Base-by-base conservation (phyloP, 2,113 vertebrate species). In the Phodopus roborovskii region DNA sequence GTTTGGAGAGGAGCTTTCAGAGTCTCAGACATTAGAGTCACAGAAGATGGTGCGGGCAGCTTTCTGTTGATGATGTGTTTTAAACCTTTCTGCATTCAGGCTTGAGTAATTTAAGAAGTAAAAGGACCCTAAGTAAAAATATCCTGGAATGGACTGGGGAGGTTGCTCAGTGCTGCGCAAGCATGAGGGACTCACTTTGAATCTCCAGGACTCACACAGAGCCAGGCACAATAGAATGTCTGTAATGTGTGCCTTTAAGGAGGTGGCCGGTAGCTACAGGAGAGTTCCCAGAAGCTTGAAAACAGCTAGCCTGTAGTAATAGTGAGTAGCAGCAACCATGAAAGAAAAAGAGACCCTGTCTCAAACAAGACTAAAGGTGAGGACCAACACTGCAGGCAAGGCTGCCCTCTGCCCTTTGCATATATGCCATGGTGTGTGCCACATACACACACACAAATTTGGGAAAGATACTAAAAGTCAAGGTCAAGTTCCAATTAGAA, bases 81-180 rank as follows among this genome's bases (percentile, higher is more conserved):
- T 88, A 53, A 50, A 53, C 48, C 15, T 81, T 90, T 74, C 70
- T 68, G 48, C 13, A 91, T 53, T 4, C 39, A 22, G 22, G 66
- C 48, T 68, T 68, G 15, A 96, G 62, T 53, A 74, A 79, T 90
- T 90, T 45, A 92, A 90, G n/a, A 95, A 91, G 19, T 45, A 45
- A 70, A 93, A 82, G n/a, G 19, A 4, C n/a, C n/a, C n/a, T n/a
- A 36, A 48, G 19, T 84, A 56, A 73, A 60, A n/a, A 60, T 53
- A 74, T 26, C 48, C 48, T 90, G 58, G 7, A 33, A 53, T 28
- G 39, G 71, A 15, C 33, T 70, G 33, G 62, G 28, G 68, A 36
- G 68, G n/a, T 7, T 15, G 5, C 16, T 70, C 68, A 70, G 33
- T 73, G 17, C 70, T 33, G 36, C 20, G 6, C 2, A 70, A 36